A percentile compares a stretch with the other conserved stretches of the same genome.
Evolutionary conservation across 2,797 vertebrate genomes (phyloP).

Genomic region (Pseudotriccus pelzelni): DNA sequence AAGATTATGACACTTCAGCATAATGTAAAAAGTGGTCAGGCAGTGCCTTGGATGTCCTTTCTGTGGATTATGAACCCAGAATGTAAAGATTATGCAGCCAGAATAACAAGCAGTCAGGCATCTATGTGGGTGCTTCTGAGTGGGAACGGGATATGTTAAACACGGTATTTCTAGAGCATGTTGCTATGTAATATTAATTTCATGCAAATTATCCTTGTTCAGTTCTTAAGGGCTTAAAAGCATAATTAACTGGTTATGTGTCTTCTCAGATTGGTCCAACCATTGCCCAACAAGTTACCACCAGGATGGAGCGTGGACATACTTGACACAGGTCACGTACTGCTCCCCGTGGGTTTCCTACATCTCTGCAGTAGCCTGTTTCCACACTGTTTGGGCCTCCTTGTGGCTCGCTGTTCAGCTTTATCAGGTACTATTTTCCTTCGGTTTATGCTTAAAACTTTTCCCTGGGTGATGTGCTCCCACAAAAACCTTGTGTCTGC

Average conservation of each 20-base stretch:
- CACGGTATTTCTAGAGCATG: background rate
- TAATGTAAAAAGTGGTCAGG: background rate
- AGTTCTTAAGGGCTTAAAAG: background rate
- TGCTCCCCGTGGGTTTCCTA: slow-evolving; percentile 92
- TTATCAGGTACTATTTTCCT: slow-evolving; percentile 83
- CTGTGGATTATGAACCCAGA: background rate
- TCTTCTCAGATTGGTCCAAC: slow-evolving; percentile 84
- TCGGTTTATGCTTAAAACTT: background rate
- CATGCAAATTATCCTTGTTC: background rate
- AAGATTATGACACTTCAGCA: background rate
- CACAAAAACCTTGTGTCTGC: background rate
- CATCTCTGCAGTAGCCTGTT: slow-evolving; percentile 81
- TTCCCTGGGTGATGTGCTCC: background rate
- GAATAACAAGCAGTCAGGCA: background rate
- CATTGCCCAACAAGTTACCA: slow-evolving; percentile 80
- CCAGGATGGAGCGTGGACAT: slow-evolving; percentile 82
- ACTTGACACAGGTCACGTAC: slow-evolving; percentile 73
- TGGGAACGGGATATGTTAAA: background rate
- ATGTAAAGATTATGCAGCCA: background rate
- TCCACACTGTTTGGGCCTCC: slow-evolving; percentile 85
- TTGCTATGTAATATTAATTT: background rate
- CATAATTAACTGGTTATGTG: background rate
- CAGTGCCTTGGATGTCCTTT: background rate
- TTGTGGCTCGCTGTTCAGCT: slow-evolving; percentile 84
- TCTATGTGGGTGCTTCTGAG: background rate